These are phyloP conservation scores for Melanotaenia nigrans DNA, from an alignment of 2,797 vertebrate species.

Conservation along the genomic window DNA sequence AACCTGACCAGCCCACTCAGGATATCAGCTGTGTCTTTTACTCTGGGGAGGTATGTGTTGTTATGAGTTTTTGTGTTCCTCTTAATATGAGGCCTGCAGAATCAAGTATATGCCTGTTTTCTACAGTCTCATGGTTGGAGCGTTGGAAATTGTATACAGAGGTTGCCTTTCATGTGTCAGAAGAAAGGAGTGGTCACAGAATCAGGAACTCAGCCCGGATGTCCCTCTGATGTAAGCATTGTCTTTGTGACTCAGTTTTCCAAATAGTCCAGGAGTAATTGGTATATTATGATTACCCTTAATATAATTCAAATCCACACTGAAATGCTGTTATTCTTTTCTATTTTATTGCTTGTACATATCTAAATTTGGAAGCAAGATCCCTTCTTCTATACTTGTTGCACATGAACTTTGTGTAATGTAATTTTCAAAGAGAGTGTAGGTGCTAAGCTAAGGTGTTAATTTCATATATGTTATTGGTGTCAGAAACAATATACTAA, in stretches of 20 bases:
- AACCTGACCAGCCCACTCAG: conserved; percentile 81
- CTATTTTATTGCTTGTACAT: not conserved
- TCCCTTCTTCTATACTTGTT: not conserved
- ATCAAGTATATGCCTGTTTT: conserved; percentile 24
- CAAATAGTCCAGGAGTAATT: not conserved
- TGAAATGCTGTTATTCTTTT: not conserved
- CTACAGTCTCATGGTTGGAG: conserved; percentile 83
- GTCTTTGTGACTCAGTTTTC: not conserved
- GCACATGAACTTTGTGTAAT: not conserved
- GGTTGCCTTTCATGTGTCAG: conserved; percentile 89
- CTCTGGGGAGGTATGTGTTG: conserved; percentile 60
- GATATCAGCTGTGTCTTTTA: conserved; percentile 88
- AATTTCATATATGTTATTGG: not conserved
- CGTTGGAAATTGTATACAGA: conserved; percentile 82
- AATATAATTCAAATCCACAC: not conserved
- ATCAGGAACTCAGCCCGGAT: conserved; percentile 70
- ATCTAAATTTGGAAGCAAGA: not conserved
- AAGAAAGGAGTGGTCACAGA: conserved; percentile 84
- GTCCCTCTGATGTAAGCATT: conserved; percentile 83
- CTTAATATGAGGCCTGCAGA: conserved; percentile 10
- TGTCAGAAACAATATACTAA: not conserved
- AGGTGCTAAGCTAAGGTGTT: not conserved
- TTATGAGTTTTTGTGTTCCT: conserved; percentile 3
- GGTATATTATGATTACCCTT: not conserved
- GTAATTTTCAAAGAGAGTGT: not conserved